Evolutionary conservation across 2,888 invertebrate species (phyloP).

Genomic region (Thalpophila matura): DNA sequence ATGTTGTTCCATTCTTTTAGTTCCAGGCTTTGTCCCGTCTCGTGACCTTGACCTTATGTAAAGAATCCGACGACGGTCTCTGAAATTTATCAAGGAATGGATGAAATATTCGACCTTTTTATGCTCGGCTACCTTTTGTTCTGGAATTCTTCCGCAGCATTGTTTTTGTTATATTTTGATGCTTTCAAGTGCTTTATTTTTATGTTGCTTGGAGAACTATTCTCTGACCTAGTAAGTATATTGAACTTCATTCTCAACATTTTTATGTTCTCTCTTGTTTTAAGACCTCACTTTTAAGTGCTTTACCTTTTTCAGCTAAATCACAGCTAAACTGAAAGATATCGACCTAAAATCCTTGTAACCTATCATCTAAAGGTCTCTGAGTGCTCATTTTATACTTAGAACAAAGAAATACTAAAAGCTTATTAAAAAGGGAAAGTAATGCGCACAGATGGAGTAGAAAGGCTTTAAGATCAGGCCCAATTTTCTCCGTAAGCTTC

Average conservation of each 20-base stretch:
- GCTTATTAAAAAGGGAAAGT: conserved; percentile 72
- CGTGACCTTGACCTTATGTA: conserved; percentile 52
- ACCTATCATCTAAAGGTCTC: conserved; percentile 2
- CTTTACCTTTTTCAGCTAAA: background rate
- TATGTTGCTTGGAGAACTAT: conserved; percentile 1
- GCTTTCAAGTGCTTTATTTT: conserved; percentile 28
- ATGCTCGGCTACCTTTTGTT: conserved; percentile 30
- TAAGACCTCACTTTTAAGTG: background rate
- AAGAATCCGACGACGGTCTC: conserved; percentile 17
- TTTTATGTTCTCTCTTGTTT: background rate
- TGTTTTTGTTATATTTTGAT: conserved; percentile 27
- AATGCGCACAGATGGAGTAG: conserved; percentile 66
- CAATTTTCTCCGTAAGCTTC: conserved; percentile 72
- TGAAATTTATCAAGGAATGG: conserved; percentile 36
- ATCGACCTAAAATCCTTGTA: conserved; percentile 5
- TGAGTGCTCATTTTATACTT: conserved; percentile 12
- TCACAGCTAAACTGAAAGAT: background rate
- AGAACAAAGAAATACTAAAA: conserved; percentile 47
- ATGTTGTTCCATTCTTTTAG: conserved; percentile 56
- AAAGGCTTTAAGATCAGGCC: conserved; percentile 67
- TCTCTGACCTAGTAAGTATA: background rate
- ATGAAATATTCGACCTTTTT: conserved; percentile 38
- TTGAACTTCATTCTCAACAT: background rate
- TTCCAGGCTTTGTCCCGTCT: conserved; percentile 35
- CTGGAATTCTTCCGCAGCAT: conserved; percentile 24